Base-by-base conservation (phyloP, 2,113 vertebrate species). In the Cricetomys ansorgei region DNA sequence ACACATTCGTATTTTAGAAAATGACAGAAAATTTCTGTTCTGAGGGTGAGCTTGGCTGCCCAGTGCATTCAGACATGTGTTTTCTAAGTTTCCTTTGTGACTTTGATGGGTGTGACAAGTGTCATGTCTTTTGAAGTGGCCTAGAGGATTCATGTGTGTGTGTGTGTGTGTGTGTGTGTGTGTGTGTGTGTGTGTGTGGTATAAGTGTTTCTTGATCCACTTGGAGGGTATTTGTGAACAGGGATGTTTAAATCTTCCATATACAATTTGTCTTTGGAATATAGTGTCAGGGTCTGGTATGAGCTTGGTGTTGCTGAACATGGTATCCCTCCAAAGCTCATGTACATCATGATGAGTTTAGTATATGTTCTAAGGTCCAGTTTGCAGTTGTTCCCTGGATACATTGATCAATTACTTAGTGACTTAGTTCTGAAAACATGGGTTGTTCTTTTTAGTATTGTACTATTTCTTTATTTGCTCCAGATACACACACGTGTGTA, bases 371-470 rank as follows among this genome's bases (percentile, higher is more conserved):
- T 50, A 81, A 85, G 93, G 77, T 59, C 84, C 31, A 72, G 43
- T 37, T 43, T 65, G 76, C 87, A 92, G n/a, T 67, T n/a, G 11
- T 87, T 86, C 25, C 73, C 59, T 91, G n/a, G 62, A 10, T n/a
- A 94, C 2, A 62, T 37, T 77, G 25, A 62, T 40, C 72, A 96
- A 6, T 70, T 91, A 13, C 48, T 90, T 48, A 72, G 10, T 72
- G 72, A 92, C 37, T 95, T 83, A 84, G 21, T 91, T 93, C 94
- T 83, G 23, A 94, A 95, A 93, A 21, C 87, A 80, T 77, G 5
- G 67, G 25, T 94, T 88, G 1, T 88, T 91, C 80, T 67, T 91
- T 25, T 94, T 86, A 84, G 43, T 94, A 13, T 34, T 80, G 0
- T 80, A 45, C 83, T n/a, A 45, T 40, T 92, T 40, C 40, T 84